Evolutionary conservation across 2,113 vertebrate species (phyloP), one percentile per base, ranked within the genome.

Genomic region (Hypocryptadius cinnamomeus): DNA sequence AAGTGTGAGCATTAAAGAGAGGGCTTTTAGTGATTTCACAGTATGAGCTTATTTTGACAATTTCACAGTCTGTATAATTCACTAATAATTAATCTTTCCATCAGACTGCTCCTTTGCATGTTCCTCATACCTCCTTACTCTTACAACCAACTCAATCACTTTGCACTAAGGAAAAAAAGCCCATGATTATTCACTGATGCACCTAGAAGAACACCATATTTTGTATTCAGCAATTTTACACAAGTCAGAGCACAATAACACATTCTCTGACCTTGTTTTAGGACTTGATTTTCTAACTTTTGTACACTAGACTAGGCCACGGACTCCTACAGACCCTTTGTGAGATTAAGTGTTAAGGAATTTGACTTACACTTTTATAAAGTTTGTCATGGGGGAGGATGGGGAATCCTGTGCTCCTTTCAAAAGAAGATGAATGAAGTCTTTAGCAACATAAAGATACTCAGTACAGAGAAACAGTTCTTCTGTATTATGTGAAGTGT

Each of bases 361-460:
- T 20, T 20, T 76, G 56, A 76, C 44, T 83, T 88, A 51, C 11
- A 68, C 68, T 92, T 85, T 28, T 31, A 72, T n/a, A 94, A 83
- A 88, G 51, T 71, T 91, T 80, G 53, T 5, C 2, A 39, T 53
- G 40, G 28, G 39, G 25, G 57, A 91, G 51, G 57, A 86, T 51
- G 80, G 72, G 72, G 92, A 95, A 92, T 84, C 79, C 85, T 89
- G 76, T 39, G 27, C 72, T 92, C 61, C 90, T 94, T 74, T 92
- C 68, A 80, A 81, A 95, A 93, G 80, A 40, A 54, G 81, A 89
- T 87, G 72, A 94, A 94, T 92, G 92, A 94, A 78, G 63, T 50
- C 84, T 80, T 85, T 85, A 88, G 89, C 92, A 92, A 89, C 53
- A 53, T 69, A 76, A 73, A 95, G 89, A 91, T 91, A 93, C n/a